These are phyloP conservation scores for Taeniopygia guttata DNA, from an alignment of 2,797 vertebrate genomes.

Conservation along the genomic window DNA sequence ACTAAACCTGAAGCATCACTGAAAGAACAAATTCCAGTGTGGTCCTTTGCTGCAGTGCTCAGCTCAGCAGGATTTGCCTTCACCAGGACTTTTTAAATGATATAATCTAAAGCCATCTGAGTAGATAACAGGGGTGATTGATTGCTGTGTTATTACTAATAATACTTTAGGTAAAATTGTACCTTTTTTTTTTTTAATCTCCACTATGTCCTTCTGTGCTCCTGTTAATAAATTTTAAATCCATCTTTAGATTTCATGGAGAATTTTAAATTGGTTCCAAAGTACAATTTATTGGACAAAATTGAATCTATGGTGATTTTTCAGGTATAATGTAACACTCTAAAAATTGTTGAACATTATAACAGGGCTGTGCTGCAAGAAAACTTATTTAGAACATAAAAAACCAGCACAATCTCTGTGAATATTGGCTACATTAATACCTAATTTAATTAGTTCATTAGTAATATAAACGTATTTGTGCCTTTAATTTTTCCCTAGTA, in stretches of 20 bases:
- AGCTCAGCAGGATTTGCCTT: neutral
- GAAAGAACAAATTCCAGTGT: neutral
- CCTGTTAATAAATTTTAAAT: conserved; percentile 29
- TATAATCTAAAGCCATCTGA: neutral
- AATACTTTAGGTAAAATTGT: neutral
- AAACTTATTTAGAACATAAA: neutral
- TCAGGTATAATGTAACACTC: neutral
- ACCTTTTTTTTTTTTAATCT: neutral
- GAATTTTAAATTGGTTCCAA: conserved; percentile 36
- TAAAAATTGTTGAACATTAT: neutral
- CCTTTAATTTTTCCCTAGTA: neutral
- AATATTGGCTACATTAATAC: neutral
- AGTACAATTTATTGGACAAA: conserved; percentile 5
- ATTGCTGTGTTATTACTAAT: conserved; percentile 9
- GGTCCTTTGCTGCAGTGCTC: neutral
- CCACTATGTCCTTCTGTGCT: neutral
- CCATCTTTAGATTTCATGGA: neutral
- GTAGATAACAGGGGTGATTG: conserved; percentile 28
- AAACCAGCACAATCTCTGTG: neutral
- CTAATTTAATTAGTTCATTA: conserved; percentile 1
- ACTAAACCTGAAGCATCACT: neutral
- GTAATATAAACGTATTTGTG: neutral
- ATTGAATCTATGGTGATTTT: conserved; percentile 20
- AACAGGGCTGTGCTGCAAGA: neutral
- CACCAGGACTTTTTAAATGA: neutral